Conservation (phyloP, 2,113 vertebrate species). For the Megaceryle torquata region DNA sequence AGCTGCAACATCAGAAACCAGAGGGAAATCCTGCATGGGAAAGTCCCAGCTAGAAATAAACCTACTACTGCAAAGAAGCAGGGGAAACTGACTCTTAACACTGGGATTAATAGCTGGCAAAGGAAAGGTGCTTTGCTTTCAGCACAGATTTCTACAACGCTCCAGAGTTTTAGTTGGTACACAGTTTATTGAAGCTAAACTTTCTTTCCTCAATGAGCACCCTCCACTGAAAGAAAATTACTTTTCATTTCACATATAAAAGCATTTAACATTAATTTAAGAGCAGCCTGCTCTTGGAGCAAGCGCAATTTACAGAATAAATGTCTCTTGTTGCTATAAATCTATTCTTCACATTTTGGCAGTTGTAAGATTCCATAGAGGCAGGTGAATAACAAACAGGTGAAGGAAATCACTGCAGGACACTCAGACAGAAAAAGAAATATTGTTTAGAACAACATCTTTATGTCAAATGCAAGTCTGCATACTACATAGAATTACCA, state of each 20-base stretch:
- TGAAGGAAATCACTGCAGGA: neutral
- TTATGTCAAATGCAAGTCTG: neutral
- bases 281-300: neutral
- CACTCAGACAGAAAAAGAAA: neutral
- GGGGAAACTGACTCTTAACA: neutral
- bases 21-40: neutral
- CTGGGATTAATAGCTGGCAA: neutral
- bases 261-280: neutral
- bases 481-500: neutral
- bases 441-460: neutral
- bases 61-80: neutral
- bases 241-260: neutral
- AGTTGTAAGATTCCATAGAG: neutral
- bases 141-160: neutral
- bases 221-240: neutral
- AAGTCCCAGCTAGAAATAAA: neutral
- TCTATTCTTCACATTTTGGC: neutral
- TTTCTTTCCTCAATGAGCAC: neutral
- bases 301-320: neutral
- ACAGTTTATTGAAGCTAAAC: neutral
- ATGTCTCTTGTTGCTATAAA: neutral
- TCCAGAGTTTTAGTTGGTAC: neutral
- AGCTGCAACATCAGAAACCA: neutral
- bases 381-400: conserved; percentile 8
- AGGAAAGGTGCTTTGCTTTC: neutral